Evolutionary conservation across 2,888 invertebrate species (phyloP).

Genomic region (Ichneumoninae sp.): DNA sequence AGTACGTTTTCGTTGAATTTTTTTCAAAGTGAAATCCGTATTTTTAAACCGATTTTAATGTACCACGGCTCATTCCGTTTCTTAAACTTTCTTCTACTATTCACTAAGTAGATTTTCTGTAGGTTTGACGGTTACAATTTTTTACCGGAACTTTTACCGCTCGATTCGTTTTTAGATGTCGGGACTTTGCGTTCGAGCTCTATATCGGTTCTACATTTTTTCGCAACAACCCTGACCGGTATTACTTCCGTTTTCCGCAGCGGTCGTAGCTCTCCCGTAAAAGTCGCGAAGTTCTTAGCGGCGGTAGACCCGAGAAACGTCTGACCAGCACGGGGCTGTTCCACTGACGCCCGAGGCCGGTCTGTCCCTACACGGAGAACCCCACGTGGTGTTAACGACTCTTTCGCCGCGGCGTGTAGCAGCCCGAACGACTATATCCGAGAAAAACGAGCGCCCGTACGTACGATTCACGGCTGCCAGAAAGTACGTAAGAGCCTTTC

Average conservation of each 20-base stretch:
- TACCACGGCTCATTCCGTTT: too few species aligned
- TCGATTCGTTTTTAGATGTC: too few species aligned
- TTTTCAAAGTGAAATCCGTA: too few species aligned
- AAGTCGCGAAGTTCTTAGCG: not conserved
- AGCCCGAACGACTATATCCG: constrained; percentile 24
- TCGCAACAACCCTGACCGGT: not conserved
- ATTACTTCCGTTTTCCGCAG: not conserved
- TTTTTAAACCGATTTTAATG: too few species aligned
- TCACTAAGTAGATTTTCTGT: too few species aligned
- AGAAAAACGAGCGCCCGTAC: not conserved
- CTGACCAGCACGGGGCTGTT: constrained; percentile 3
- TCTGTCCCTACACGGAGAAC: not conserved
- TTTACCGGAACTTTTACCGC: too few species aligned
- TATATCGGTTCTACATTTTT: not conserved
- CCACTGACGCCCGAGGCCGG: not conserved
- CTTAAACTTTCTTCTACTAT: too few species aligned
- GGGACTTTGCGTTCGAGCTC: not conserved
- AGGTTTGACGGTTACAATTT: too few species aligned
- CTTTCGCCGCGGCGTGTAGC: not conserved
- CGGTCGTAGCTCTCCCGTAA: not conserved
- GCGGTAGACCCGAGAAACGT: not conserved
- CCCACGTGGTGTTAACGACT: constrained; percentile 31
- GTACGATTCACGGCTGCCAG: not conserved
- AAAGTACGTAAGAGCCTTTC: not conserved
- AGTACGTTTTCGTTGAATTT: too few species aligned